Percentiles rank a stretch among this genome's conserved stretches.
phyloP scores from a whole-genome alignment of 1,140 invertebrate genomes.

The Lerema accius region DNA sequence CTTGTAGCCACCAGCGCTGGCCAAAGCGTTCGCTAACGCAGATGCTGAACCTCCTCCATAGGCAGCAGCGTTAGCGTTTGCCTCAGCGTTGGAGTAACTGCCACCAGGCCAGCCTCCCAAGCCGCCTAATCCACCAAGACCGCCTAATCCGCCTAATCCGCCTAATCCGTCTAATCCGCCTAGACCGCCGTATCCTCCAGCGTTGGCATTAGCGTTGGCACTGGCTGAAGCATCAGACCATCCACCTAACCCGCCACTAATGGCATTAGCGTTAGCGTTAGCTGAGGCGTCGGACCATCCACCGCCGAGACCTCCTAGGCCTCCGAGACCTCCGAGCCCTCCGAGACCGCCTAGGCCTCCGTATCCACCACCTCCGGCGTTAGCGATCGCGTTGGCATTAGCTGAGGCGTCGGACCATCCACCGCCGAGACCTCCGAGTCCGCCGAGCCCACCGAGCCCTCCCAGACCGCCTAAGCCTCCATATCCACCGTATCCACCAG shows the following conservation, averaged over 20 bases:
- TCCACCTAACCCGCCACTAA: constrained; percentile 6
- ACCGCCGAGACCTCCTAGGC: constrained; percentile 27
- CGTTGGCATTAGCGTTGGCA: constrained; percentile 21
- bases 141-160: constrained; percentile 1
- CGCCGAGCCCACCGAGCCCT: too few relatives aligned
- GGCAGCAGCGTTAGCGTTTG: constrained; percentile 12
- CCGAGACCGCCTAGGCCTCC: constrained; percentile 4
- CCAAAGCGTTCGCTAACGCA: constrained; percentile 4
- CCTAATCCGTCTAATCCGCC: not conserved
- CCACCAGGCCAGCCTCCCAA: not conserved
- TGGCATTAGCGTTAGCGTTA: constrained; percentile 21
- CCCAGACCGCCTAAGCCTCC: too few relatives aligned
- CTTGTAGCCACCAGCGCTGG: constrained; percentile 30
- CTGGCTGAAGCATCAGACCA: constrained; percentile 35
- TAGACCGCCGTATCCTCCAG: not conserved
- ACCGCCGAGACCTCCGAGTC: too few relatives aligned
- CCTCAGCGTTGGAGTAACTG: constrained; percentile 9
- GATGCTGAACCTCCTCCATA: too few relatives aligned
- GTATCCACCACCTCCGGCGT: not conserved
- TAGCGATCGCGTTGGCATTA: not conserved
- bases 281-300: constrained; percentile 36
- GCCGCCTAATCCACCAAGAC: constrained; percentile 5
- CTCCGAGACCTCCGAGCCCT: constrained; percentile 5
- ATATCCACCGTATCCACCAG: too few relatives aligned
- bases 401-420: not conserved